Evolutionary conservation across 2,797 vertebrate genomes (phyloP).

Genomic region (Rhinophrynus dorsalis): DNA sequence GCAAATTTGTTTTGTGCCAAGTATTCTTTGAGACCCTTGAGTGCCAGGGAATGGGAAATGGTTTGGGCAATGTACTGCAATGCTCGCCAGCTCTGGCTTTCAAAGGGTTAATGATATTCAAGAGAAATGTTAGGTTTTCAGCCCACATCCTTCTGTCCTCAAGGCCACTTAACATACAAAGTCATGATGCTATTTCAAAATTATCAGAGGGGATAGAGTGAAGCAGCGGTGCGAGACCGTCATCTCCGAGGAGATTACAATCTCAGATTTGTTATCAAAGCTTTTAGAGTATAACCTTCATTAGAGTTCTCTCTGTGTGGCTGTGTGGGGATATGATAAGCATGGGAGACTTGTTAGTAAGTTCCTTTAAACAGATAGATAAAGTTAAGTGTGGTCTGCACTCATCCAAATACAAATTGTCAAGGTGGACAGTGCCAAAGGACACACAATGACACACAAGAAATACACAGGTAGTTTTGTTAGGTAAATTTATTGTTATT

Average conservation of each 20-base stretch:
- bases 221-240: constrained; percentile 16
- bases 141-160: constrained; percentile 21
- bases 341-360: not conserved
- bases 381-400: too few species aligned
- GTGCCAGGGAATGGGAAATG: constrained; percentile 20
- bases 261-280: constrained; percentile 28
- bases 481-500: too few species aligned
- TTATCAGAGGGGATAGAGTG: constrained; percentile 3
- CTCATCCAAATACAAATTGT: too few species aligned
- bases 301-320: constrained; percentile 19
- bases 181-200: constrained; percentile 42
- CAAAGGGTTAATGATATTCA: too few species aligned
- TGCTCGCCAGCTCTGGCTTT: too few species aligned
- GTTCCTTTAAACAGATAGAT: too few species aligned
- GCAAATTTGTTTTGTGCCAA: constrained; percentile 14
- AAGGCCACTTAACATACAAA: constrained; percentile 41
- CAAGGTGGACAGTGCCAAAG: too few species aligned
- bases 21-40: constrained; percentile 34
- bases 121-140: too few species aligned
- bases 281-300: constrained; percentile 36
- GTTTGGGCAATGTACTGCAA: too few species aligned
- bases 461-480: too few species aligned
- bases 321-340: not conserved
- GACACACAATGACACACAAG: too few species aligned
- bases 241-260: constrained; percentile 23